Conservation (phyloP, 2,797 vertebrate genomes). For the Falco novaeseelandiae region DNA sequence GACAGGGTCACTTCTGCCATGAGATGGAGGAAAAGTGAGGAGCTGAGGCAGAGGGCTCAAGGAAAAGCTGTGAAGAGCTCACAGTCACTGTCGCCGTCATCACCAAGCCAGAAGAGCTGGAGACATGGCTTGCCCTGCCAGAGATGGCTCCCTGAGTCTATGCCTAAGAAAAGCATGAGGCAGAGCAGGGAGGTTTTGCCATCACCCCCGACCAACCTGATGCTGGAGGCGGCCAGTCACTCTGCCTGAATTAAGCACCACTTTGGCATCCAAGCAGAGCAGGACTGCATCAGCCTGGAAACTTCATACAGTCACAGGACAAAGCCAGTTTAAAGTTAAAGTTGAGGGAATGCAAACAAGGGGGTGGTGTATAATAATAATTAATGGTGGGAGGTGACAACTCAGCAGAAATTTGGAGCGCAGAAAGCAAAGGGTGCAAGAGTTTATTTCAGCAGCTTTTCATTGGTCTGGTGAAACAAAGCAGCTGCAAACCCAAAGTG, state of each 20-base stretch:
- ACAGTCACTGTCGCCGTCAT: accelerated
- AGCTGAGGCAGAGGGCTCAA: background rate
- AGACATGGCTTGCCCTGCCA: accelerated
- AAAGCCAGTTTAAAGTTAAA: background rate
- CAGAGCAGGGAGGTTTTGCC: background rate
- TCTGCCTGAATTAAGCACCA: background rate
- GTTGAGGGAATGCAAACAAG: background rate
- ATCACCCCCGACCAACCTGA: background rate
- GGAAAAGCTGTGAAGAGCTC: background rate
- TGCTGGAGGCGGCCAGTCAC: accelerated
- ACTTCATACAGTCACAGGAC: background rate
- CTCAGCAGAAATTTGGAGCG: background rate
- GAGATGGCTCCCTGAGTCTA: background rate
- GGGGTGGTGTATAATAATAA: background rate
- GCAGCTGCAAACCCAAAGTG: background rate
- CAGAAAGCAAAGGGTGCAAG: background rate
- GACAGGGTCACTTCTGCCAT: background rate
- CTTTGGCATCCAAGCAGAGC: background rate
- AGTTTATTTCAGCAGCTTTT: background rate
- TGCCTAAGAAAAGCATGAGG: background rate
- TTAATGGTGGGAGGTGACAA: background rate
- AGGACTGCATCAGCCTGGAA: background rate
- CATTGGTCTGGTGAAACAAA: background rate
- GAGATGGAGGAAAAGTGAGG: background rate
- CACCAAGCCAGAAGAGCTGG: background rate